Conservation (phyloP, 2,113 vertebrate species). For the Perognathus longimembris region DNA sequence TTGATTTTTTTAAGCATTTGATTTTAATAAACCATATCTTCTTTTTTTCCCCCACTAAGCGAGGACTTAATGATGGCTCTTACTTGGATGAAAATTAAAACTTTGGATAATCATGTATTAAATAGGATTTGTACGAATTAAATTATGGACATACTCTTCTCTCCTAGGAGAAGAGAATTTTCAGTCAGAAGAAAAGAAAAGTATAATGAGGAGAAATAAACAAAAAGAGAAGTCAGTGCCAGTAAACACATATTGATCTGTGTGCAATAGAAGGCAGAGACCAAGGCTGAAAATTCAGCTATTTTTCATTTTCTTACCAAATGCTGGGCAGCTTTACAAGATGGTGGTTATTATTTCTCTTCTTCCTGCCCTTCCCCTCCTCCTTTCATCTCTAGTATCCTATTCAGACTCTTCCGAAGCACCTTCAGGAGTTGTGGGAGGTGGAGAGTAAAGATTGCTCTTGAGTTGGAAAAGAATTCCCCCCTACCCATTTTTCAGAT, state of each 20-base stretch:
- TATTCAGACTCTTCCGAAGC: not conserved
- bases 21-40: constrained; percentile 49
- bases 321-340: not conserved
- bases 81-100: constrained; percentile 59
- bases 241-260: not conserved
- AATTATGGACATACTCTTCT: constrained; percentile 18
- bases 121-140: constrained; percentile 55
- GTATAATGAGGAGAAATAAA: constrained; percentile 27
- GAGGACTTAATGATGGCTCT: constrained; percentile 21
- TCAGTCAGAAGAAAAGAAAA: constrained; percentile 14
- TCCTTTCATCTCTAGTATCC: not conserved
- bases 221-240: not conserved
- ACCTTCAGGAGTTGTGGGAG: not conserved
- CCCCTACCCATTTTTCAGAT: not conserved
- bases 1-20: constrained; percentile 39
- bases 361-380: not conserved
- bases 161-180: constrained; percentile 30
- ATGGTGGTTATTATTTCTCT: not conserved
- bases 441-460: not conserved
- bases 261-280: not conserved
- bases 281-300: not conserved
- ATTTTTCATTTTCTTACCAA: not conserved
- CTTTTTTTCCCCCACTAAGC: not conserved
- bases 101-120: constrained; percentile 36
- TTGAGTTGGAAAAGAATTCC: not conserved